These are phyloP conservation scores for Glaucopsyche alexis DNA, from an alignment of 2,888 invertebrate genomes.

Conservation along the genomic window DNA sequence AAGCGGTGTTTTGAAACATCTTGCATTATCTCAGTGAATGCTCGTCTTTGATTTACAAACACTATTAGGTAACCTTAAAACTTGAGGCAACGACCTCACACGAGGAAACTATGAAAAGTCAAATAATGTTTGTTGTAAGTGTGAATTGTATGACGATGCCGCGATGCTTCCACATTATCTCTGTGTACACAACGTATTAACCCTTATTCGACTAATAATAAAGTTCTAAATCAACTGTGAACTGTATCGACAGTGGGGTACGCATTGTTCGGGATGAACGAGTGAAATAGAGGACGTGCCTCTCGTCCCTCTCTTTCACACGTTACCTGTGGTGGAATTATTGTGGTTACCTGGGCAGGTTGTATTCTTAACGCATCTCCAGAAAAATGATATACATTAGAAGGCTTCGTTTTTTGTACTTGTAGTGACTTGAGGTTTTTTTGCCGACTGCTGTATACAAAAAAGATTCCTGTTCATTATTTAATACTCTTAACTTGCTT, in stretches of 20 bases:
- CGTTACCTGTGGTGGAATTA: slow-evolving; percentile 54
- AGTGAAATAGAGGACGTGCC: slow-evolving; percentile 30
- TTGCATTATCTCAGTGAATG: slow-evolving; percentile 10
- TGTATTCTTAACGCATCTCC: background rate
- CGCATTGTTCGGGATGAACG: slow-evolving; percentile 36
- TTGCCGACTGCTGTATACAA: background rate
- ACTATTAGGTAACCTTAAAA: slow-evolving; percentile 27
- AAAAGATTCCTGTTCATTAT: slow-evolving; percentile 9
- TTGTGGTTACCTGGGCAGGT: slow-evolving; percentile 46
- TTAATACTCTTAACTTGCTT: background rate
- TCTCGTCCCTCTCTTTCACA: slow-evolving; percentile 45
- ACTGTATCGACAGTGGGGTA: slow-evolving; percentile 36
- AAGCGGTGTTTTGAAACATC: slow-evolving; percentile 11
- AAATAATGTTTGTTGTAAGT: slow-evolving; percentile 38
- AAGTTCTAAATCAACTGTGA: slow-evolving; percentile 39
- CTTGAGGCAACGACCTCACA: slow-evolving; percentile 36
- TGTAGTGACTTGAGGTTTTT: background rate
- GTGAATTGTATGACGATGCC: slow-evolving; percentile 36
- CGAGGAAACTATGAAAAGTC: slow-evolving; percentile 40
- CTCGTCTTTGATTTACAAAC: slow-evolving; percentile 4
- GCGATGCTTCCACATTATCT: slow-evolving; percentile 11
- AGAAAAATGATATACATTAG: slow-evolving; percentile 24
- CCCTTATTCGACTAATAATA: slow-evolving; percentile 20
- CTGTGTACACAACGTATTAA: slow-evolving; percentile 8
- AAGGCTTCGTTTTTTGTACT: slow-evolving; percentile 21